Evolutionary conservation across 2,797 vertebrate genomes (phyloP).

Genomic region (Brotula barbata): DNA sequence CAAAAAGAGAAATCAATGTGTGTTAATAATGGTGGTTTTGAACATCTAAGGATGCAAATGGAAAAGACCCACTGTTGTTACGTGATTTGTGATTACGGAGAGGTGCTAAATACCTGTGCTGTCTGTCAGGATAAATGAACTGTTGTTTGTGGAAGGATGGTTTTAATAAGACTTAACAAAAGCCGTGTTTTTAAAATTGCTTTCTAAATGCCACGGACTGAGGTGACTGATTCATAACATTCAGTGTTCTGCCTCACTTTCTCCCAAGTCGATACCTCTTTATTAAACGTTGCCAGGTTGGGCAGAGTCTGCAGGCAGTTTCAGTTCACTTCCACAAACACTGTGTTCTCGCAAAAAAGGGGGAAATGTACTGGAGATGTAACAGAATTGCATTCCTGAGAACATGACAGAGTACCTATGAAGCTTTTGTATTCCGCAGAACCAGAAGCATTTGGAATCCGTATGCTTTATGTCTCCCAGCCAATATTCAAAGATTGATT

Average conservation of each 20-base stretch:
- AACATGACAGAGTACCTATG: conserved; percentile 49
- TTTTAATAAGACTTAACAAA: conserved; percentile 9
- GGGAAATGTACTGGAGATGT: conserved; percentile 45
- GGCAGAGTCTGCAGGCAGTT: conserved; percentile 19
- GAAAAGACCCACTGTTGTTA: conserved; percentile 36
- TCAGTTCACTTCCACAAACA: conserved; percentile 36
- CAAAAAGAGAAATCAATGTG: conserved; percentile 35
- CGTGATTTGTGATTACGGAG: conserved; percentile 59
- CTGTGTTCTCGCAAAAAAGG: conserved; percentile 22
- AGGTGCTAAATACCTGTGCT: conserved; percentile 13
- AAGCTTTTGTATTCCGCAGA: conserved; percentile 55
- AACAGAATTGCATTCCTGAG: conserved; percentile 39
- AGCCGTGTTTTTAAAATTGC: background rate
- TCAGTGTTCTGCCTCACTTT: conserved; percentile 3
- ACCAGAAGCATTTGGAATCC: conserved; percentile 61
- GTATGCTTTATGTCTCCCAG: conserved; percentile 66
- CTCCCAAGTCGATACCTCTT: conserved; percentile 2
- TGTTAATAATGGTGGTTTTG: conserved; percentile 20
- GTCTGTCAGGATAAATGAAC: conserved; percentile 27
- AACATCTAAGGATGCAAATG: conserved; percentile 36
- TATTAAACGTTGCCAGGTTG: conserved; percentile 13
- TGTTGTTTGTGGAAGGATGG: conserved; percentile 1
- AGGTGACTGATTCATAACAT: conserved; percentile 10
- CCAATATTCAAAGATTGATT: conserved; percentile 80
- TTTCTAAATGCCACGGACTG: conserved; percentile 1